phyloP scores from a whole-genome alignment of 2,888 invertebrate genomes.

The Eucriotettix oculatus region DNA sequence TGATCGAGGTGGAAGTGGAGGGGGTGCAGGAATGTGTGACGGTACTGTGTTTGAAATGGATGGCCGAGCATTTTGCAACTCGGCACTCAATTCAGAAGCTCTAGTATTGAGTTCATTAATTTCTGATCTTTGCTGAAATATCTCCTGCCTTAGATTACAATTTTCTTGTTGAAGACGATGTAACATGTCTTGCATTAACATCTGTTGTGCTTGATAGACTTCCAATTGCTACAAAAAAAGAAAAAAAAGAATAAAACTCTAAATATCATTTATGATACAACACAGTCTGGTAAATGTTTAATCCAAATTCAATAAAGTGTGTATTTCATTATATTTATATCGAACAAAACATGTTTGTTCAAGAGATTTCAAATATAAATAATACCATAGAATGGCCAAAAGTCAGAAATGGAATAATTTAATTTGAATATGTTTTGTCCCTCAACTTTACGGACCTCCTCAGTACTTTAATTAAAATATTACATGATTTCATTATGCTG shows the following conservation, averaged over 20 bases:
- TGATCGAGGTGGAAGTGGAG: no score
- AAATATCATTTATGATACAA: neutral
- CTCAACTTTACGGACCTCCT: no score
- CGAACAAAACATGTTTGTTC: no score
- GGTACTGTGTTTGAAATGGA: neutral
- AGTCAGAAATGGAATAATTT: no score
- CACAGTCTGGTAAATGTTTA: neutral
- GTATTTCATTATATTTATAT: no score
- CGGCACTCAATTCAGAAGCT: slow-evolving; percentile 4
- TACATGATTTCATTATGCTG: no score
- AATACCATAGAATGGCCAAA: no score
- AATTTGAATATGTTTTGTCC: no score
- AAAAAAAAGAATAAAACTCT: neutral
- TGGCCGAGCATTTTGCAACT: slow-evolving; percentile 5
- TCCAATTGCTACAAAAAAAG: neutral
- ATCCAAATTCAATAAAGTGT: no score
- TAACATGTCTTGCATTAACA: slow-evolving; percentile 3
- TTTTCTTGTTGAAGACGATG: slow-evolving; percentile 16
- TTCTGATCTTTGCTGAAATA: slow-evolving; percentile 7
- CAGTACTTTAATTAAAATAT: no score
- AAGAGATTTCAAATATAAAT: no score
- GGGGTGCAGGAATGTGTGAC: no score
- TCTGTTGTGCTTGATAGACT: neutral
- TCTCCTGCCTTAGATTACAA: slow-evolving; percentile 10
- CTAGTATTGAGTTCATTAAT: slow-evolving; percentile 9